These are phyloP conservation scores for Automeris io DNA, from an alignment of 2,888 invertebrate species.

Conservation along the genomic window DNA sequence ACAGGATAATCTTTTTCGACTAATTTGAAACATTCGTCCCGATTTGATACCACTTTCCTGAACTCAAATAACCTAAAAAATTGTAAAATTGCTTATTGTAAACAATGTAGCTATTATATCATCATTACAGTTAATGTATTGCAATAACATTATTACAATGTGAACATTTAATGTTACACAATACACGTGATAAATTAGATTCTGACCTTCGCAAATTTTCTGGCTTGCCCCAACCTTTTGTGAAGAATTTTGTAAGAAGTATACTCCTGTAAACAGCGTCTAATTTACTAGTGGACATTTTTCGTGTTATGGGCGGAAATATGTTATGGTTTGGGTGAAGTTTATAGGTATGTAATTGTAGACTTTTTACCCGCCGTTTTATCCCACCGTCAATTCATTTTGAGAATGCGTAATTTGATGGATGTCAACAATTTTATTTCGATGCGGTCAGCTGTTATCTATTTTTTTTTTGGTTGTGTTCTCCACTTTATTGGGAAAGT, in stretches of 20 bases:
- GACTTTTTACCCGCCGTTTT: slow-evolving; percentile 15
- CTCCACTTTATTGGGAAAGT: too few species aligned
- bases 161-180: slow-evolving; percentile 22
- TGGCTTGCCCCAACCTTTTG: slow-evolving; percentile 97
- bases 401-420: slow-evolving; percentile 23
- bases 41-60: slow-evolving; percentile 89
- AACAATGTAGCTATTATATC: neutral
- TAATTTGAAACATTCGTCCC: slow-evolving; percentile 88
- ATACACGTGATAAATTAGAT: slow-evolving; percentile 15
- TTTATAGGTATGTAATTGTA: slow-evolving; percentile 12
- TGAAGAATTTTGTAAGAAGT: slow-evolving; percentile 93
- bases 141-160: slow-evolving; percentile 10
- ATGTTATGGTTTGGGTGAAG: slow-evolving; percentile 3
- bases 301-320: slow-evolving; percentile 27
- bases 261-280: slow-evolving; percentile 91
- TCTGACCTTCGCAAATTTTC: slow-evolving; percentile 89
- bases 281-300: slow-evolving; percentile 79
- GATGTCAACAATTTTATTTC: slow-evolving; percentile 22
- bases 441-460: slow-evolving; percentile 9
- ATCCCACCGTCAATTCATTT: slow-evolving; percentile 40
- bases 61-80: slow-evolving; percentile 91
- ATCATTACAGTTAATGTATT: neutral
- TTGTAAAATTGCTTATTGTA: slow-evolving; percentile 5
- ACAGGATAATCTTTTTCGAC: slow-evolving; percentile 90
- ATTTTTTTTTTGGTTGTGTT: too few species aligned